Percentiles rank a stretch among this genome's conserved stretches.
Evolutionary conservation across 2,888 invertebrate species (phyloP).

Genomic region (Bursaphelenchus okinawaensis): DNA sequence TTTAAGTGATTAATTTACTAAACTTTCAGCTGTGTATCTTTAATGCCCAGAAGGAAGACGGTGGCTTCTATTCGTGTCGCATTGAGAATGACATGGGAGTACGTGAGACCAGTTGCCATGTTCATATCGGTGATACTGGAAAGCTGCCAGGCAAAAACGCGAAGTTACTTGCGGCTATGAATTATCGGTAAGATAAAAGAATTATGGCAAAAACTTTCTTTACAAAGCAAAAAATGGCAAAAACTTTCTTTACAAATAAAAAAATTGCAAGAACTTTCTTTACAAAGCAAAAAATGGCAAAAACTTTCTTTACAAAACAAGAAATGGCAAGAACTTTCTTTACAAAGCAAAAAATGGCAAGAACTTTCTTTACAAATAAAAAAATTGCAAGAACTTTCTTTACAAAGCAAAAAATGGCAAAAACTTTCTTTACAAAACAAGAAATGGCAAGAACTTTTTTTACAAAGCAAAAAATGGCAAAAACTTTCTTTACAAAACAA

Average conservation of each 20-base stretch:
- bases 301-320: background rate
- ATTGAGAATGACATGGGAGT: constrained; percentile 36
- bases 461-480: constrained; percentile 1
- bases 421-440: background rate
- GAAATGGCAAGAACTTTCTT: background rate
- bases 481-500: background rate
- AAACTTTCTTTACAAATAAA: background rate
- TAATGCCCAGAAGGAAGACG: constrained; percentile 32
- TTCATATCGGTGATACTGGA: constrained; percentile 32
- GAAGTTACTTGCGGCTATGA: constrained; percentile 13
- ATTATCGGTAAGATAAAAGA: constrained; percentile 17
- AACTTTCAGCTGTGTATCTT: constrained; percentile 31
- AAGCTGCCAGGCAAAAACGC: constrained; percentile 13
- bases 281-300: background rate
- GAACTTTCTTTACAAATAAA: background rate
- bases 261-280: background rate
- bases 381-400: background rate
- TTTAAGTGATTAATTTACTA: background rate
- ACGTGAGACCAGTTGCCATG: constrained; percentile 33
- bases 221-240: background rate
- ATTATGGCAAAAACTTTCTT: background rate
- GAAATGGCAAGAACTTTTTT: no score
- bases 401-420: background rate
- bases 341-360: background rate
- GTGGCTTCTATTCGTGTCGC: constrained; percentile 35